Percentiles rank a stretch among this genome's conserved stretches.
Evolutionary conservation across 2,888 invertebrate species (phyloP).

Genomic region (Tiphia femorata): DNA sequence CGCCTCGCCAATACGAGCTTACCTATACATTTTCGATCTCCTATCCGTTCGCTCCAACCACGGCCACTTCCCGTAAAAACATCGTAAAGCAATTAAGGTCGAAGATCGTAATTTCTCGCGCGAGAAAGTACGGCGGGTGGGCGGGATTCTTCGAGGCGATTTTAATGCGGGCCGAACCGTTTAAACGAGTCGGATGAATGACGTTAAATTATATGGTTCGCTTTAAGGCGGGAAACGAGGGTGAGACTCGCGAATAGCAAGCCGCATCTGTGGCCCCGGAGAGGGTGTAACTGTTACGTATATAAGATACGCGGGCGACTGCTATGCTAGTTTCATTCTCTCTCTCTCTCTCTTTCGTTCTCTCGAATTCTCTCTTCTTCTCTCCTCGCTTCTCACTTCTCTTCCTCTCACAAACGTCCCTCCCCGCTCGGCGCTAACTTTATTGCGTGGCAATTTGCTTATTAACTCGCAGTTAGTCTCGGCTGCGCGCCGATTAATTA

Average conservation of each 20-base stretch:
- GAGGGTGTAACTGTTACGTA: conserved; percentile 67
- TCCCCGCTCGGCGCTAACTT: conserved; percentile 57
- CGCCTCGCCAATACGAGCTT: too few species aligned
- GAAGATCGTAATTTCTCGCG: conserved; percentile 16
- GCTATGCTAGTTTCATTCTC: conserved; percentile 3
- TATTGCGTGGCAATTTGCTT: conserved; percentile 69
- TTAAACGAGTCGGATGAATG: conserved; percentile 59
- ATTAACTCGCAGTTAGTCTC: conserved; percentile 69
- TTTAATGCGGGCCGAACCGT: conserved; percentile 58
- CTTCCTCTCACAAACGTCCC: conserved; percentile 30
- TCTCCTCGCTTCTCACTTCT: conserved; percentile 28
- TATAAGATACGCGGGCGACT: conserved; percentile 57
- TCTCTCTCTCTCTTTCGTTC: conserved; percentile 10
- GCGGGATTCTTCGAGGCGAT: conserved; percentile 56
- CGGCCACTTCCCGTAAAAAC: not conserved
- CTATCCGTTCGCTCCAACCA: too few species aligned
- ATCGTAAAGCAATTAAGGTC: conserved; percentile 28
- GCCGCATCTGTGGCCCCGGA: conserved; percentile 67
- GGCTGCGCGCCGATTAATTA: conserved; percentile 67
- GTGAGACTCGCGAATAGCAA: conserved; percentile 55
- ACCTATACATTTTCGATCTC: too few species aligned
- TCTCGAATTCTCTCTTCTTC: conserved; percentile 16
- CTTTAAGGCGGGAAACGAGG: conserved; percentile 23
- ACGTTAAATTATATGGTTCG: conserved; percentile 61
- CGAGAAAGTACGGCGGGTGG: conserved; percentile 11